phyloP scores from a whole-genome alignment of 1,140 invertebrate species.

The Zaprionus taronus region DNA sequence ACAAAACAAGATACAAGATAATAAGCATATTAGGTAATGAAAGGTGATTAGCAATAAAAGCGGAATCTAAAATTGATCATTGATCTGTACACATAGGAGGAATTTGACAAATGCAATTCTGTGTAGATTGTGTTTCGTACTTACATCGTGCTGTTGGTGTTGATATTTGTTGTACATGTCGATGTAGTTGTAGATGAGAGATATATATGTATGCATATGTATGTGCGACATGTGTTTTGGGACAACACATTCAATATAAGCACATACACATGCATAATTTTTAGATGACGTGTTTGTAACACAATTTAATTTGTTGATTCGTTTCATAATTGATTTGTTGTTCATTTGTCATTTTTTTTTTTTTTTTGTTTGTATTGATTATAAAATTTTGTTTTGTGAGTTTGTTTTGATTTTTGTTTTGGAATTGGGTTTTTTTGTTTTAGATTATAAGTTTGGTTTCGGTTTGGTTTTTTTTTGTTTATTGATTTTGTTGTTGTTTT shows the following conservation, averaged over 20 bases:
- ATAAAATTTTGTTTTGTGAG: slow-evolving; percentile 16
- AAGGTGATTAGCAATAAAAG: slow-evolving; percentile 57
- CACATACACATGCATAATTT: slow-evolving; percentile 63
- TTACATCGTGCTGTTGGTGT: slow-evolving; percentile 84
- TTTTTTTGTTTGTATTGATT: slow-evolving; percentile 6
- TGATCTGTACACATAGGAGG: slow-evolving; percentile 67
- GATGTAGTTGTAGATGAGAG: slow-evolving; percentile 62
- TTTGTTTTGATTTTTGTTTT: slow-evolving; percentile 20
- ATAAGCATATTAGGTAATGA: slow-evolving; percentile 43
- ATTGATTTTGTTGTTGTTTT: slow-evolving; percentile 6
- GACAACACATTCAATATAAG: slow-evolving; percentile 22
- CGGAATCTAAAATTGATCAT: slow-evolving; percentile 65
- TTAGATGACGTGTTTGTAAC: slow-evolving; percentile 49
- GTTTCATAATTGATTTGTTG: slow-evolving; percentile 39
- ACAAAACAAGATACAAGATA: slow-evolving; percentile 12
- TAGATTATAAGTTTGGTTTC: slow-evolving; percentile 18
- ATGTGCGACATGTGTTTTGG: slow-evolving; percentile 33
- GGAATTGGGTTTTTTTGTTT: slow-evolving; percentile 8
- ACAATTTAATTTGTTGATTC: slow-evolving; percentile 47
- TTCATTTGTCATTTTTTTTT: slow-evolving; percentile 15
- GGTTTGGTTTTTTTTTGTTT: slow-evolving; percentile 4
- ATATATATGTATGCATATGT: slow-evolving; percentile 43
- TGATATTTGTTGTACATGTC: slow-evolving; percentile 77
- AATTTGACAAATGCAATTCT: slow-evolving; percentile 71
- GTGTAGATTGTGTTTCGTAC: slow-evolving; percentile 83